Evolutionary conservation across 2,113 vertebrate genomes (phyloP).

Genomic region (Dicerorhinus sumatrensis): DNA sequence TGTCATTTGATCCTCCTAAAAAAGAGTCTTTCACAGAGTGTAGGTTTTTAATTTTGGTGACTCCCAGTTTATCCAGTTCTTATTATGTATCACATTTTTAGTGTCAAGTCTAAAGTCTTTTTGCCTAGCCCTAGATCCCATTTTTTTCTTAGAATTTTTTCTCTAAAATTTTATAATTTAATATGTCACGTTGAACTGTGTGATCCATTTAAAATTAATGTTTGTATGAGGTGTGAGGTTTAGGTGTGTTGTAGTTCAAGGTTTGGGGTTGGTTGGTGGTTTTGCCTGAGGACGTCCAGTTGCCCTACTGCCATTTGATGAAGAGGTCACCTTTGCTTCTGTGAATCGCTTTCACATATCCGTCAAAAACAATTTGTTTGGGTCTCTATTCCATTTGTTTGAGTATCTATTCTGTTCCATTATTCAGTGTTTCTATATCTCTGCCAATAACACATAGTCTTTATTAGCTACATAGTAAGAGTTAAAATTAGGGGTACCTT

Average conservation of each 20-base stretch:
- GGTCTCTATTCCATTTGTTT: neutral
- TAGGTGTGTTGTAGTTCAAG: neutral
- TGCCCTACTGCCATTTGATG: neutral
- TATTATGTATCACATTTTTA: neutral
- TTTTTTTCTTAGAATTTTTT: neutral
- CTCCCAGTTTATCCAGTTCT: neutral
- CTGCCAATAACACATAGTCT: neutral
- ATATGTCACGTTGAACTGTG: neutral
- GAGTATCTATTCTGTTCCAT: neutral
- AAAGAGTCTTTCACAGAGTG: neutral
- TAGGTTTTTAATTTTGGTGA: neutral
- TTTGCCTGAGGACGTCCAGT: neutral
- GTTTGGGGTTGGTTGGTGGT: neutral
- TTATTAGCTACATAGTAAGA: neutral
- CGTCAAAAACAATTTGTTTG: neutral
- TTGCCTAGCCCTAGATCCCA: neutral
- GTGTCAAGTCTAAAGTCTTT: neutral
- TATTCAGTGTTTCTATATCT: neutral
- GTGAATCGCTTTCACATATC: neutral
- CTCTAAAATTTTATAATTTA: neutral
- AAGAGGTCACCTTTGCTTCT: neutral
- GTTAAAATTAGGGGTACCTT: neutral
- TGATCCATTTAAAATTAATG: neutral
- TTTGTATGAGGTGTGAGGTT: neutral
- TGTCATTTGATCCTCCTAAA: neutral